Percentiles rank a stretch among this genome's conserved stretches.
Evolutionary conservation across 2,888 invertebrate genomes (phyloP).

Genomic region (Epinotia nisella): DNA sequence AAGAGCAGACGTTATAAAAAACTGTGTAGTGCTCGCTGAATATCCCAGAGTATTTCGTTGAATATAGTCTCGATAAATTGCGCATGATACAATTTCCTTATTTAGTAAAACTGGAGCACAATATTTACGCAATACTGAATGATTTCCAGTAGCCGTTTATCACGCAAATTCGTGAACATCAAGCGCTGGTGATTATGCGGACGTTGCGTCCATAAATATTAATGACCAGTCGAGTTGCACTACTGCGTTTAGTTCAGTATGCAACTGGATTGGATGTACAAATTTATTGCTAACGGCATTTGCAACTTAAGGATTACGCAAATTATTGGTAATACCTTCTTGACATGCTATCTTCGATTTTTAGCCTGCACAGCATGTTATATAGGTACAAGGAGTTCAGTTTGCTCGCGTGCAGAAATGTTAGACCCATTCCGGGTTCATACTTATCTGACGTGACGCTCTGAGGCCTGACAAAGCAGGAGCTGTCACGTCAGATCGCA

Average conservation of each 20-base stretch:
- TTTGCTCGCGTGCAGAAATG: not conserved
- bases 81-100: slow-evolving; percentile 3
- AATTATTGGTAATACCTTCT: slow-evolving; percentile 8
- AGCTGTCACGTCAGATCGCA: too few relatives aligned
- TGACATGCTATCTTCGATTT: slow-evolving; percentile 8
- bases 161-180: slow-evolving; percentile 31
- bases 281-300: slow-evolving; percentile 32
- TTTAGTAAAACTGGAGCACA: slow-evolving; percentile 1
- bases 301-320: slow-evolving; percentile 9
- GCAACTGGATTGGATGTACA: slow-evolving; percentile 29
- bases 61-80: not conserved
- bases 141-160: slow-evolving; percentile 24
- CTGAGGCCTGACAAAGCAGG: too few relatives aligned
- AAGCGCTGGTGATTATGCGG: slow-evolving; percentile 42
- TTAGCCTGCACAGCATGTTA: not conserved
- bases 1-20: slow-evolving; percentile 7
- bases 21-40: not conserved
- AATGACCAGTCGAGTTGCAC: slow-evolving; percentile 41
- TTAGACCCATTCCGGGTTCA: not conserved
- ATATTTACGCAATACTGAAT: slow-evolving; percentile 26
- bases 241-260: slow-evolving; percentile 26
- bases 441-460: too few relatives aligned
- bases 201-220: slow-evolving; percentile 45
- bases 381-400: not conserved
- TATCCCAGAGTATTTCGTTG: not conserved